Evolutionary conservation across 1,140 invertebrate species (phyloP).

Genomic region (Ptiloglossa arizonensis): DNA sequence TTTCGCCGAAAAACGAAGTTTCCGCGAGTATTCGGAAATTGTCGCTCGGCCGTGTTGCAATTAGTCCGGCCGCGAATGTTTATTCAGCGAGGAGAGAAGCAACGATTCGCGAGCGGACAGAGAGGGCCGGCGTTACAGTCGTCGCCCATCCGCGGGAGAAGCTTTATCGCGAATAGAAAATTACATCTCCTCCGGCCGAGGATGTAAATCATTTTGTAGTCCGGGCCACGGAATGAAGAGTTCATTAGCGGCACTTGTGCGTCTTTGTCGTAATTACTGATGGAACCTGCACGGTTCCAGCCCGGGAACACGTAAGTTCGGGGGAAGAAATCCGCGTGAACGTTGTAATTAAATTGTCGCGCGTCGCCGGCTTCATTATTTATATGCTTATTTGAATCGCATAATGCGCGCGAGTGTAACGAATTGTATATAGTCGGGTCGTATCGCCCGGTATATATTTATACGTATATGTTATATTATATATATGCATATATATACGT

Average conservation of each 20-base stretch:
- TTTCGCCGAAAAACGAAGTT: not conserved
- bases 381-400: constrained; percentile 49
- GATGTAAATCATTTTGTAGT: constrained; percentile 54
- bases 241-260: constrained; percentile 54
- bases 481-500: no score
- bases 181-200: constrained; percentile 43
- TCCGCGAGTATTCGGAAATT: not conserved
- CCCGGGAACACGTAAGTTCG: constrained; percentile 29
- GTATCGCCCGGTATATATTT: no score
- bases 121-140: not conserved
- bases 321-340: constrained; percentile 43
- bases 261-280: constrained; percentile 55
- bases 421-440: constrained; percentile 31
- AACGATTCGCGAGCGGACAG: constrained; percentile 5
- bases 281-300: constrained; percentile 34
- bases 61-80: constrained; percentile 26
- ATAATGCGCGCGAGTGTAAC: constrained; percentile 47
- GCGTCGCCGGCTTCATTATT: constrained; percentile 47
- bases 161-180: constrained; percentile 44
- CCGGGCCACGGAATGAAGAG: constrained; percentile 38
- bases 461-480: no score
- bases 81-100: constrained; percentile 18
- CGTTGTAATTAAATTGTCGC: constrained; percentile 57
- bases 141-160: constrained; percentile 14
- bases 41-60: no score